These are phyloP conservation scores for Salmo trutta DNA, from an alignment of 2,797 vertebrate genomes.

Conservation along the genomic window DNA sequence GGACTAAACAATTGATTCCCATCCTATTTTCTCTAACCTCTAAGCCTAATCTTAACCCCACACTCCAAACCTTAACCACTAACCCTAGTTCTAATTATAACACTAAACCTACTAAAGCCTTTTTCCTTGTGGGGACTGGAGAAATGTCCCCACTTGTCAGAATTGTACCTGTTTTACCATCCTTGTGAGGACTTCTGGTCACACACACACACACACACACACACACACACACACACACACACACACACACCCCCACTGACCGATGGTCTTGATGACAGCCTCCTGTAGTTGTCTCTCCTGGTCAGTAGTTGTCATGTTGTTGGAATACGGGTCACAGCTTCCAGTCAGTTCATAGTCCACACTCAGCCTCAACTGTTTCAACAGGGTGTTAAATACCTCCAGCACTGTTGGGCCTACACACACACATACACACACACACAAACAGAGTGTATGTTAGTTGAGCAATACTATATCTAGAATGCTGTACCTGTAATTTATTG, in stretches of 20 bases:
- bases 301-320: conserved; percentile 70
- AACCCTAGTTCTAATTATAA: too few relatives aligned
- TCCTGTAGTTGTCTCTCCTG: conserved; percentile 89
- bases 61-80: too few relatives aligned
- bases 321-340: conserved; percentile 75
- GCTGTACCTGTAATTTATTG: too few relatives aligned
- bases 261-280: conserved; percentile 87
- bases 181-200: too few relatives aligned
- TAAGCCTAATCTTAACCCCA: too few relatives aligned
- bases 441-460: not conserved
- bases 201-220: too few relatives aligned
- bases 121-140: too few relatives aligned
- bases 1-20: too few relatives aligned
- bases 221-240: not conserved
- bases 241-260: conserved; percentile 54
- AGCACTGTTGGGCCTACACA: conserved; percentile 85
- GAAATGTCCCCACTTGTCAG: too few relatives aligned
- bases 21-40: too few relatives aligned
- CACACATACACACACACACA: not conserved
- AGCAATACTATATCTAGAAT: not conserved
- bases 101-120: too few relatives aligned
- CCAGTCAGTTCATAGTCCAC: conserved; percentile 89
- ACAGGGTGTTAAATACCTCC: conserved; percentile 89
- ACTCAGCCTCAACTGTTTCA: conserved; percentile 87
- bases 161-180: too few relatives aligned